Evolutionary conservation across 2,113 vertebrate genomes (phyloP).

Genomic region (Garra rufa): DNA sequence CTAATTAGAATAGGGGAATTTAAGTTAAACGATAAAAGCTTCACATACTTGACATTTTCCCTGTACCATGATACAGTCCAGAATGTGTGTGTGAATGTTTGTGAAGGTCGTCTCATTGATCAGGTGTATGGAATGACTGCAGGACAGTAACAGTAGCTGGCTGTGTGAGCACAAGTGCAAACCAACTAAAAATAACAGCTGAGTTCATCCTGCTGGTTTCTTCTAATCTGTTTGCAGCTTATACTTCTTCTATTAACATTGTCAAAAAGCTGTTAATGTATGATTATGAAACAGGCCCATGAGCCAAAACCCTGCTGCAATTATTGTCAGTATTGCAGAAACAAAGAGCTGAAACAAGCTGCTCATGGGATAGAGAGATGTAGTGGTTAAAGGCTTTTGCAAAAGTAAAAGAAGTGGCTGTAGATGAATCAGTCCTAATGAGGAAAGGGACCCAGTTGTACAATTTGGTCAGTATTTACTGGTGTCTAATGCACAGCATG

Average conservation of each 20-base stretch:
- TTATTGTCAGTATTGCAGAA: background rate
- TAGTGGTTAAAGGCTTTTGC: background rate
- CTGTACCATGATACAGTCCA: background rate
- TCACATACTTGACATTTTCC: background rate
- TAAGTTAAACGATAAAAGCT: background rate
- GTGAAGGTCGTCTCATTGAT: constrained; percentile 45
- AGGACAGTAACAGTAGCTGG: constrained; percentile 34
- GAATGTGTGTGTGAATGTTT: background rate
- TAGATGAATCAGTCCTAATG: too few species aligned
- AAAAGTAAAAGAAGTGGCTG: too few species aligned
- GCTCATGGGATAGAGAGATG: background rate
- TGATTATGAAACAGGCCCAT: background rate
- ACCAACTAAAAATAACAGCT: constrained; percentile 5
- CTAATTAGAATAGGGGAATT: background rate
- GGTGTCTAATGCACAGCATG: background rate
- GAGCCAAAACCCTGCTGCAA: background rate
- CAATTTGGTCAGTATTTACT: background rate
- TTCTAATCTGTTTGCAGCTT: background rate
- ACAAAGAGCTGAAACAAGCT: background rate
- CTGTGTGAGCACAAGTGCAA: background rate
- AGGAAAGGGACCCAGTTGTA: too few species aligned
- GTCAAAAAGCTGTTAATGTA: background rate
- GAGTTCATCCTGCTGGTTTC: background rate
- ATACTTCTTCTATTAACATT: background rate
- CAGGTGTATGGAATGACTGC: constrained; percentile 19